Evolutionary conservation across 2,113 vertebrate species (phyloP).

Genomic region (Scomber japonicus): DNA sequence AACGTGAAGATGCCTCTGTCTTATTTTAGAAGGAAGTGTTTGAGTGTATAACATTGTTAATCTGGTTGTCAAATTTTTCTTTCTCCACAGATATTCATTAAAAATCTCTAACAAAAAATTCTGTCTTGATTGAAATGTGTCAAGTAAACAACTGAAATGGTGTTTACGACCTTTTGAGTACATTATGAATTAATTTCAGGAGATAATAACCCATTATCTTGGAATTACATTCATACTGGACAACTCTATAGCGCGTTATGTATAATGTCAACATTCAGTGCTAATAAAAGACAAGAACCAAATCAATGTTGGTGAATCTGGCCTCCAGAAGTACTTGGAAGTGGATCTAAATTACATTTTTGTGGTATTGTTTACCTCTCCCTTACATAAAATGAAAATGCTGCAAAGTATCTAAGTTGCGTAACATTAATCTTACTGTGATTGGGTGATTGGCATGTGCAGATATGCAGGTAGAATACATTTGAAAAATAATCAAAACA

Average conservation of each 20-base stretch:
- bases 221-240: neutral
- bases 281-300: too few species aligned
- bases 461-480: neutral
- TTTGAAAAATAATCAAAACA: neutral
- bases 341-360: too few species aligned
- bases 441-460: neutral
- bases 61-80: neutral
- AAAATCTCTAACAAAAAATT: too few species aligned
- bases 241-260: neutral
- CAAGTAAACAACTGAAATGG: too few species aligned
- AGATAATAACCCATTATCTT: neutral
- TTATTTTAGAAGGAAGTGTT: neutral
- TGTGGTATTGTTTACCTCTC: too few species aligned
- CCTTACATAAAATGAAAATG: too few species aligned
- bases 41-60: neutral
- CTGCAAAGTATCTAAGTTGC: too few species aligned
- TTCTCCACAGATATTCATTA: neutral
- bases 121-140: too few species aligned
- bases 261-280: neutral
- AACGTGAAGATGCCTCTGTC: neutral
- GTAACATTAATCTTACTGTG: too few species aligned
- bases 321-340: too few species aligned
- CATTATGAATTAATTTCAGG: neutral
- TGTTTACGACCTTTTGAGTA: neutral
- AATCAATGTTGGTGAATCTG: too few species aligned